phyloP scores from a whole-genome alignment of 1,140 invertebrate species.

The Galleria mellonella region DNA sequence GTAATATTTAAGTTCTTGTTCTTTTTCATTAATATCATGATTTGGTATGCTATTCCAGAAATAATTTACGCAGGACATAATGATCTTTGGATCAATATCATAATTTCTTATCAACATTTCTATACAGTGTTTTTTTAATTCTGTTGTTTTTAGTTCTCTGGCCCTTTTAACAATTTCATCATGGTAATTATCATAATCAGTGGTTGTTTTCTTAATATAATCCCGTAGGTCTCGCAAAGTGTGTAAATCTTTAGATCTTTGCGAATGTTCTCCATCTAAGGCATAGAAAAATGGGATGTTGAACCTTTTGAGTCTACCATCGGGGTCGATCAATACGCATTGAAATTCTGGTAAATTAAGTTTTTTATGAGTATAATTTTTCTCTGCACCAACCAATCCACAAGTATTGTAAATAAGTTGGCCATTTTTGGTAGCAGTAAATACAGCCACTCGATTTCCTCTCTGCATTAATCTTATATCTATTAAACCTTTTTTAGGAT shows the following conservation, averaged over 20 bases:
- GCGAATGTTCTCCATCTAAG: conserved; percentile 91
- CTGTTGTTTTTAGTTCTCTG: conserved; percentile 83
- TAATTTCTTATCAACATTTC: conserved; percentile 81
- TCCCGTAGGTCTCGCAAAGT: conserved; percentile 86
- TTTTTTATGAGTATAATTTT: conserved; percentile 55
- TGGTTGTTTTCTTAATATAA: conserved; percentile 73
- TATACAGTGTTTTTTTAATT: conserved; percentile 81
- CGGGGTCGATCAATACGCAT: conserved; percentile 87
- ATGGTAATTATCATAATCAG: conserved; percentile 68
- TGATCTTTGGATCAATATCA: conserved; percentile 74
- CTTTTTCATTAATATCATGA: conserved; percentile 20
- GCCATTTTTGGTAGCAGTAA: conserved; percentile 89
- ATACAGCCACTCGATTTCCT: conserved; percentile 91
- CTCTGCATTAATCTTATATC: conserved; percentile 77
- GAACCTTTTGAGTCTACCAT: conserved; percentile 87
- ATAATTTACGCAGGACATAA: conserved; percentile 71
- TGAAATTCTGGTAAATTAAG: conserved; percentile 78
- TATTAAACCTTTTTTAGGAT: conserved; percentile 61
- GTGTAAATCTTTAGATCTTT: conserved; percentile 90
- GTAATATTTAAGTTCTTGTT: conserved; percentile 44
- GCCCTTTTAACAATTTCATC: conserved; percentile 69
- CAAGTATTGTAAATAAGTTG: conserved; percentile 86
- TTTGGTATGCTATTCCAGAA: conserved; percentile 58
- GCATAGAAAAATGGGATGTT: conserved; percentile 92
- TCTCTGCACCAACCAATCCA: conserved; percentile 82